Evolutionary conservation across 2,888 invertebrate species (phyloP).

Genomic region (Axea sp.): DNA sequence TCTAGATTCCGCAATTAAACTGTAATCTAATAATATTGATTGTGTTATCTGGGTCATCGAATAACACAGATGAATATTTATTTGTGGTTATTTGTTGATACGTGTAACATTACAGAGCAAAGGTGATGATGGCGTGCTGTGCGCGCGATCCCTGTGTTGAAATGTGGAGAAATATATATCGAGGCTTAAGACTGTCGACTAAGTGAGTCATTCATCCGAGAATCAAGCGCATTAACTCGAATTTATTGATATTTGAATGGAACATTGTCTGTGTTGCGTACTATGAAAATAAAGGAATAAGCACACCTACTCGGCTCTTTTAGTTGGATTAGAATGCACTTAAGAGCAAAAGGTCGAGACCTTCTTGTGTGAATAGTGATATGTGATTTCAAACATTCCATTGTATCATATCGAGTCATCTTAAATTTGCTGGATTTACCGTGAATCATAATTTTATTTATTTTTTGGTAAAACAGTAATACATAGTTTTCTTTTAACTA

Average conservation of each 20-base stretch:
- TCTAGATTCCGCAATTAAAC: slow-evolving; percentile 15
- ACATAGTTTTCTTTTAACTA: too few relatives aligned
- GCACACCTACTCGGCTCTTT: neutral
- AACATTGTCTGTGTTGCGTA: slow-evolving; percentile 29
- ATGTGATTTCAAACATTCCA: too few relatives aligned
- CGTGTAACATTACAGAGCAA: slow-evolving; percentile 8
- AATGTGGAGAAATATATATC: slow-evolving; percentile 32
- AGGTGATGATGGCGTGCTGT: slow-evolving; percentile 8
- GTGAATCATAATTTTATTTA: too few relatives aligned
- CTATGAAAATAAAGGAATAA: slow-evolving; percentile 25
- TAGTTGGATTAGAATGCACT: too few relatives aligned
- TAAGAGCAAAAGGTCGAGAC: too few relatives aligned
- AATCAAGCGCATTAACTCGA: slow-evolving; percentile 40
- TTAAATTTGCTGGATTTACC: too few relatives aligned
- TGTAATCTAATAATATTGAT: slow-evolving; percentile 26
- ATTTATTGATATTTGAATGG: slow-evolving; percentile 17
- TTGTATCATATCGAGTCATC: too few relatives aligned
- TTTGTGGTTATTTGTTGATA: slow-evolving; percentile 24
- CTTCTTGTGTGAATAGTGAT: too few relatives aligned
- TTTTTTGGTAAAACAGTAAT: too few relatives aligned
- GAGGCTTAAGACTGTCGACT: slow-evolving; percentile 15
- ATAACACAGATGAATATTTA: slow-evolving; percentile 12
- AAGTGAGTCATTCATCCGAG: slow-evolving; percentile 44
- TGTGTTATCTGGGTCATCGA: slow-evolving; percentile 3
- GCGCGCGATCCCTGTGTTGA: slow-evolving; percentile 9